Percentiles rank a stretch among this genome's conserved stretches.
These are phyloP conservation scores for Crotalus helleri DNA, from an alignment of 2,113 vertebrate species.

Conservation along the genomic window DNA sequence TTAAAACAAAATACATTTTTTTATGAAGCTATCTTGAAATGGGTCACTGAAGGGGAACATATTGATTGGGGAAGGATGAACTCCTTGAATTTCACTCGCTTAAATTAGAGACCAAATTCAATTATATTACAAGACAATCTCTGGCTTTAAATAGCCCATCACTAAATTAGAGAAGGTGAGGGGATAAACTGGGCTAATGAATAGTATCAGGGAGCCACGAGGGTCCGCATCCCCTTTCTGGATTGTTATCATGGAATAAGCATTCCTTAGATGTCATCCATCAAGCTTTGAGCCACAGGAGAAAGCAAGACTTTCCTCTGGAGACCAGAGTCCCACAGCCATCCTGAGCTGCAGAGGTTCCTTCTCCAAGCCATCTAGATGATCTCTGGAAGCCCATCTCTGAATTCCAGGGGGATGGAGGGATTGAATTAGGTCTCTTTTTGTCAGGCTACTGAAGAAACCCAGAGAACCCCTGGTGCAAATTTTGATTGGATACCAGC, in stretches of 20 bases:
- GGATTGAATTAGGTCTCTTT: background rate
- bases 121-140: slow-evolving; percentile 64
- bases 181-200: slow-evolving; percentile 48
- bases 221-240: slow-evolving; percentile 31
- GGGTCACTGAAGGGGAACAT: slow-evolving; percentile 71
- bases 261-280: background rate
- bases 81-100: slow-evolving; percentile 68
- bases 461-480: background rate
- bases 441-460: background rate
- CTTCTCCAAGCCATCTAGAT: too few species aligned
- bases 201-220: slow-evolving; percentile 2
- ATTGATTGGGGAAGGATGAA: slow-evolving; percentile 73
- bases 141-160: slow-evolving; percentile 62
- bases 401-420: background rate
- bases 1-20: slow-evolving; percentile 69
- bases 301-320: background rate
- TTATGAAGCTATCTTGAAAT: slow-evolving; percentile 67
- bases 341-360: background rate
- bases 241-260: background rate
- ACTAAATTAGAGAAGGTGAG: slow-evolving; percentile 62
- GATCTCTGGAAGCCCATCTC: background rate
- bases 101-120: slow-evolving; percentile 66
- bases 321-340: background rate
- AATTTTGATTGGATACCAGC: background rate
- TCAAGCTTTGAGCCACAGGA: background rate